phyloP scores from a whole-genome alignment of 2,888 invertebrate genomes.

The Tetragnatha montana region DNA sequence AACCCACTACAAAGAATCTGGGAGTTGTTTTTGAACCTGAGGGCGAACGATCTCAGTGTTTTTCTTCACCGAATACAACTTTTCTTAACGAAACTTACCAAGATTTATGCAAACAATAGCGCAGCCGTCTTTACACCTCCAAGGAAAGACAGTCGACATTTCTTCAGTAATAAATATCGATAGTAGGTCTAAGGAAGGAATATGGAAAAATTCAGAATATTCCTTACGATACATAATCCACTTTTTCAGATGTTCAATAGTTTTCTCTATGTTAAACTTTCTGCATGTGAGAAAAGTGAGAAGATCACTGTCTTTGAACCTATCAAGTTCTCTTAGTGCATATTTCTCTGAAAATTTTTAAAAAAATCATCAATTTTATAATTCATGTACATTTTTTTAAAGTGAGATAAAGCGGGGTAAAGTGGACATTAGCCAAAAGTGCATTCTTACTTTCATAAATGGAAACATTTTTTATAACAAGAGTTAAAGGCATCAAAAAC shows the following conservation, averaged over 20 bases:
- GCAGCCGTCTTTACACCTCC: slow-evolving; percentile 11
- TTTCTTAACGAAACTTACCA: background rate
- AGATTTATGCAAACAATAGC: background rate
- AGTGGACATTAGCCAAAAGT: too few relatives aligned
- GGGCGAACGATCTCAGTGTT: too few relatives aligned
- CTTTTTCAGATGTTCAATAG: background rate
- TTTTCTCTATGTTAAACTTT: background rate
- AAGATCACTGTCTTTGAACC: background rate
- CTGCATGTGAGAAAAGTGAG: background rate
- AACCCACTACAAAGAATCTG: too few relatives aligned
- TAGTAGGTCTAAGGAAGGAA: background rate
- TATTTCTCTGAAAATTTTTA: background rate
- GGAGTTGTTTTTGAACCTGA: too few relatives aligned
- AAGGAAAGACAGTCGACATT: background rate
- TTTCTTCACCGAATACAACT: too few relatives aligned
- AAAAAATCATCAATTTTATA: too few relatives aligned
- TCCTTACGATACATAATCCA: background rate
- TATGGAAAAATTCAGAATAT: background rate
- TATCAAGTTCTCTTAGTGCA: background rate
- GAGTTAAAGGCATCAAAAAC: too few relatives aligned
- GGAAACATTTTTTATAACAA: too few relatives aligned
- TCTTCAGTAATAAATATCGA: background rate
- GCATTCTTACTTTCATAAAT: too few relatives aligned
- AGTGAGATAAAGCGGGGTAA: too few relatives aligned
- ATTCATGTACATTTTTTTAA: too few relatives aligned